A percentile compares a stretch with the other conserved stretches of the same genome.
Conservation (phyloP, 2,113 vertebrate species). For the Sinosuthora webbiana region DNA sequence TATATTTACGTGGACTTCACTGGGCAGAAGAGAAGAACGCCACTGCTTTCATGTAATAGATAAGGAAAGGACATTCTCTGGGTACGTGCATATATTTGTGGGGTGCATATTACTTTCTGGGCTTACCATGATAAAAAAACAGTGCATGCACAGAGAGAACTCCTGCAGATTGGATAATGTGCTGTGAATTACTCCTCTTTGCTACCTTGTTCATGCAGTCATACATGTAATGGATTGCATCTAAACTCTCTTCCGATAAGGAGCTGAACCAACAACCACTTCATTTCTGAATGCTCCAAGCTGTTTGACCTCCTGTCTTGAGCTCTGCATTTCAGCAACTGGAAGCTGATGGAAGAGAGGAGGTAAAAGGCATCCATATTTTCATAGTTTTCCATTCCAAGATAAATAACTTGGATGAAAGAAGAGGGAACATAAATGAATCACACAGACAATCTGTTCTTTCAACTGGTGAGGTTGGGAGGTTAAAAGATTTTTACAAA, state of each 20-base stretch:
- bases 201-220: neutral
- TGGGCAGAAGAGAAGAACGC: neutral
- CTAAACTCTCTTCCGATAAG: neutral
- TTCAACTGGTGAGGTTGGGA: neutral
- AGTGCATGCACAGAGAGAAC: neutral
- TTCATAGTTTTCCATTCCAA: constrained; percentile 6
- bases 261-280: neutral
- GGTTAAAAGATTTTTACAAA: constrained; percentile 32
- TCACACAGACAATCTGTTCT: constrained; percentile 29
- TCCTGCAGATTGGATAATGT: neutral
- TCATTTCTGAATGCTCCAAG: neutral
- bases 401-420: constrained; percentile 1
- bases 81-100: neutral
- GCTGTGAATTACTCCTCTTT: neutral
- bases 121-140: neutral
- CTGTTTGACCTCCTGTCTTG: neutral
- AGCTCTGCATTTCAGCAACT: constrained; percentile 2
- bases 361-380: neutral
- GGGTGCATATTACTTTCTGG: neutral
- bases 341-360: neutral
- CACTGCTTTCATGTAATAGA: neutral
- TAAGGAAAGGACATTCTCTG: neutral
- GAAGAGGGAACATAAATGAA: constrained; percentile 1
- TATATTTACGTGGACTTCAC: neutral
- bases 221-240: neutral